phyloP scores from a whole-genome alignment of 2,888 invertebrate species.

The Nemotelus pantherinus region DNA sequence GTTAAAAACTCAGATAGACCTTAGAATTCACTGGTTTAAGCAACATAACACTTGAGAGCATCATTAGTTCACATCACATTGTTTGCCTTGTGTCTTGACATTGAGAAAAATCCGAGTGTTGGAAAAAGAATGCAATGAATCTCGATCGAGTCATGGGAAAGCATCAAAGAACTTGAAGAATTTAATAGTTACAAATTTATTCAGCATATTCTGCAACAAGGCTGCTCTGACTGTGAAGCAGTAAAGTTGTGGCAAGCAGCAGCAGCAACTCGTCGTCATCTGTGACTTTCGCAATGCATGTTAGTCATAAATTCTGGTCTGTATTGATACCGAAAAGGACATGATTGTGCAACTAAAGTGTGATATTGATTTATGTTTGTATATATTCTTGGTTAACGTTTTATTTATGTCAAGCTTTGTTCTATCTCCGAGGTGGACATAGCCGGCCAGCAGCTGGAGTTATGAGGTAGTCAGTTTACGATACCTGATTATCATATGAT shows the following conservation, averaged over 20 bases:
- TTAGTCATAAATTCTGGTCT: slow-evolving; percentile 38
- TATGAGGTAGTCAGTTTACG: too few species aligned
- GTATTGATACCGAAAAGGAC: slow-evolving; percentile 37
- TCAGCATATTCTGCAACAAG: slow-evolving; percentile 30
- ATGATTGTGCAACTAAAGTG: slow-evolving; percentile 44
- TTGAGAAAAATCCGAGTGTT: not conserved
- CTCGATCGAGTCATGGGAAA: slow-evolving; percentile 31
- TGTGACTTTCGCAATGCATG: not conserved
- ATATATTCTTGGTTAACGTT: slow-evolving; percentile 31
- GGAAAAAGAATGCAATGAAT: slow-evolving; percentile 21
- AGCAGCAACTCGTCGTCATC: not conserved
- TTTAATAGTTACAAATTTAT: slow-evolving; percentile 44
- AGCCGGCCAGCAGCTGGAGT: not conserved
- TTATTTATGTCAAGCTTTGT: slow-evolving; percentile 33
- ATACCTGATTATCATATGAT: too few species aligned
- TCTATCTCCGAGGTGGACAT: not conserved
- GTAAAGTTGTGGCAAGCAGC: not conserved
- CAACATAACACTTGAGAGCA: too few species aligned
- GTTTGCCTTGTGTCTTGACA: too few species aligned
- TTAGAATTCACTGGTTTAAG: too few species aligned
- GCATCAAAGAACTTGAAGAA: slow-evolving; percentile 28
- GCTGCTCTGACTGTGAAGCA: not conserved
- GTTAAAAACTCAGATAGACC: too few species aligned
- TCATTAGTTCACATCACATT: too few species aligned
- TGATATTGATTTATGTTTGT: slow-evolving; percentile 41